Evolutionary conservation across 2,113 vertebrate genomes (phyloP), one percentile per base, ranked within the genome.

Genomic region (Semicossyphus pulcher): DNA sequence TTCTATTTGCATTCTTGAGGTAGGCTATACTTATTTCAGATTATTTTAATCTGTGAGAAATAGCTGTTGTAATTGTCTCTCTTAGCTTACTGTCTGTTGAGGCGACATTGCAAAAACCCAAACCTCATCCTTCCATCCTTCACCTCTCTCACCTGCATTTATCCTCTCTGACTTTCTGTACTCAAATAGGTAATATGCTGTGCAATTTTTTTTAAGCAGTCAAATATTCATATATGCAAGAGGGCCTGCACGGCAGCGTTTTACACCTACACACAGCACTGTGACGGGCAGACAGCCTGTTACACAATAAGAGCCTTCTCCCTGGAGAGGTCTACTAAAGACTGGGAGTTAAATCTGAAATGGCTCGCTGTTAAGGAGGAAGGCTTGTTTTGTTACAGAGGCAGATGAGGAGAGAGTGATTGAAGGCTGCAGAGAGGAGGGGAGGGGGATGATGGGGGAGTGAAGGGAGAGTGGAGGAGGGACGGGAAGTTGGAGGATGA

Each of bases 171-270:
- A 78, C 74, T 73, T 65, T 77, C 11, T 59, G 20, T 49, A 54
- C 83, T 80, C 53, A 36, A 57, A 80, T 25, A 66, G 61, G 63
- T 54, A 89, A 88, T 69, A 32, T 60, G 51, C 64, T 5, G 45
- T 52, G 58, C 65, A 88, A 70, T 90, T 85, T 81, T 80, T n/a
- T 87, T 81, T 68, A 72, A 51, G 47, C 71, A 37, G 68, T 90
- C 67, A 89, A 87, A 87, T 87, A 91, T 91, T 91, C 89, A 89
- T 91, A 72, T 85, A 88, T 87, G 84, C 82, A 75, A 72, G 72
- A 21, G 18, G 60, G 75, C 58, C 76, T 72, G 76, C 42, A 48
- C 45, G 1, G 10, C 48, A 12, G 47, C 25, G 34, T 78, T 91
- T 81, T 80, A 89, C 87, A 91, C 89, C 87, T 87, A 78, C 87